Evolutionary conservation across 1,140 invertebrate genomes (phyloP), one percentile per base, ranked within the genome.

Genomic region (Melipona quadrifasciata): DNA sequence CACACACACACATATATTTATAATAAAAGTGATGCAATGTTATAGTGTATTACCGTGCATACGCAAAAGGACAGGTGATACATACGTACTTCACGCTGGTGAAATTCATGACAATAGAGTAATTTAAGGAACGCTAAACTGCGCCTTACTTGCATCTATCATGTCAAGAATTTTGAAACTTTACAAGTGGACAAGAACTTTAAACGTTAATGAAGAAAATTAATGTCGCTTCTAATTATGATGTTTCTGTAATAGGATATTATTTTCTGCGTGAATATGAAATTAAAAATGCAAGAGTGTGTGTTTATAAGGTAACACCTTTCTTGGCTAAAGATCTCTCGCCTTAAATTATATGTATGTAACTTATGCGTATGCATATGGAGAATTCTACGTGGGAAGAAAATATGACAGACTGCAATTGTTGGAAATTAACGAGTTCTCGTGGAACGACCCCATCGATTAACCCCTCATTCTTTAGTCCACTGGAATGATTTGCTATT

Each of bases 401-500:
- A 73, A 55, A 53, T 21, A 16, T 24, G 80, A 74, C 24, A 65
- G 58, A 39, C 19, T 55, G 55, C 55, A 74, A 82, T 82, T 82
- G 71, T 75, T 61, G 57, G 24, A 74, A 81, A 81, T 81, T 73
- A 74, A 81, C 57, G 6, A 47, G 70, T 55, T 74, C 39, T 65
- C n/a, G 39, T 65, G 27, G 27, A 74, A 81, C 70, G 57, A 81
- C 70, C 80, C 21, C 57, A 27, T 61, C 47, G 55, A 81, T 81
- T 81, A 81, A 81, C 80, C 70, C 21, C 70, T 64, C 70, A 8
- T 51, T 51, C 57, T 24, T 24, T 19, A 34, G 1, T 51, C 4
- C 68, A 6, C 1, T 17, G 17, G 21, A 47, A 82, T 19, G 70
- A 82, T 82, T 82, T 74, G 53, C 17, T 53, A 27, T 72, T 72